Conservation (phyloP, 37 sponge, comb jelly and placozoan genomes). For the Theonella swinhoei region DNA sequence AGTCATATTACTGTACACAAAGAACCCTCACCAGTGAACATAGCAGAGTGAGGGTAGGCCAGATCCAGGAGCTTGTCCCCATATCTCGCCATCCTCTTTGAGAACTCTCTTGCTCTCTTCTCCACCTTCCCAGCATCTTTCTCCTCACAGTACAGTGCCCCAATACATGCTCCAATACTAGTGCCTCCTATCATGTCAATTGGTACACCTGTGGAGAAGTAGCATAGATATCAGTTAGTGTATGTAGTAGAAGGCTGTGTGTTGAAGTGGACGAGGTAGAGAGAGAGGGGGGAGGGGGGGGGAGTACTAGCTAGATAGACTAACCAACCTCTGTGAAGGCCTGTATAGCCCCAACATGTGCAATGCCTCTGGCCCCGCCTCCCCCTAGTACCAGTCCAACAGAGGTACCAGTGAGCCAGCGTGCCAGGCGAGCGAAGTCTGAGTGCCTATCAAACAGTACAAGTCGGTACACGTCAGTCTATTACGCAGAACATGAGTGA, state of each 20-base stretch:
- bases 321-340: slow-evolving; percentile 87
- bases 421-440: slow-evolving; percentile 89
- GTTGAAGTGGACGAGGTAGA: no score
- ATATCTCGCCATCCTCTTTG: slow-evolving; percentile 72
- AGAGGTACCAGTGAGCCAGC: slow-evolving; percentile 78
- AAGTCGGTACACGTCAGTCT: no score
- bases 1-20: no score
- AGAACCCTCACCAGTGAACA: slow-evolving; percentile 82
- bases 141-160: slow-evolving; percentile 86
- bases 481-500: not conserved
- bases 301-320: not conserved
- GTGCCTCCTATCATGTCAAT: slow-evolving; percentile 97
- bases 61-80: slow-evolving; percentile 86
- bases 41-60: slow-evolving; percentile 84
- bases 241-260: no score
- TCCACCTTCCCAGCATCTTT: slow-evolving; percentile 60
- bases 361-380: slow-evolving; percentile 92
- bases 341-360: slow-evolving; percentile 75
- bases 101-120: slow-evolving; percentile 58
- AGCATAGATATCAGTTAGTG: no score
- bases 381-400: slow-evolving; percentile 94
- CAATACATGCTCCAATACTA: slow-evolving; percentile 91
- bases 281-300: no score
- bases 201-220: slow-evolving; percentile 88
- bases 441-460: no score